Evolutionary conservation across 2,113 vertebrate genomes (phyloP), one percentile per base, ranked within the genome.

Genomic region (Hipposideros armiger): DNA sequence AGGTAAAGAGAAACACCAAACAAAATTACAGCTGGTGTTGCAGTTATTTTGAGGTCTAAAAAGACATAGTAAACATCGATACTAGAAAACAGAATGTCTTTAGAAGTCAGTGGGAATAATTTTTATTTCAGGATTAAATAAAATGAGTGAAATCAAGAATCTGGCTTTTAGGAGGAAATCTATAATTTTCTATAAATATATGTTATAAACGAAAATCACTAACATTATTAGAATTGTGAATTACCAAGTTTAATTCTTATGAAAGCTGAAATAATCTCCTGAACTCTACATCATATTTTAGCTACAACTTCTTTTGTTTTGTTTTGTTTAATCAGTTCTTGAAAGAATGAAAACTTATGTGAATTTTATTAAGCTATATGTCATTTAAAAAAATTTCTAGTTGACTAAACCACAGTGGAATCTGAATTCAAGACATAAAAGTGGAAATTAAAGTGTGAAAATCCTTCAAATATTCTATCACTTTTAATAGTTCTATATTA

Each of bases 61-160:
- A 77, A 87, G 24, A 36, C 11, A 54, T 72, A 72, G 85, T 32
- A 73, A 72, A 56, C 0, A 56, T 7, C 32, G 80, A 47, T 85
- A 40, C 7, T 30, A 73, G 45, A 40, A 89, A 30, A 47, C 2
- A 80, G 20, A 94, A 52, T 62, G 26, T 86, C 2, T 2, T 9
- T 69, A 77, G 50, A 60, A 85, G 52, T 42, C 19, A 80, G 5
- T 54, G 32, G 17, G 42, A 66, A 72, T 62, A 76, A 80, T 85
- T 83, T 82, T 91, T 96, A 81, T 87, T 92, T 94, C 26, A 88
- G 4, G 14, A 77, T 81, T 91, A 91, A 95, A 72, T 85, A 92
- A 30, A 54, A 72, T 45, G 70, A 87, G 3, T 73, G 13, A 87
- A 84, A 77, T 76, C 26, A 85, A 83, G 8, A 84, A 69, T 90